Evolutionary conservation across 2,888 invertebrate species (phyloP).

Genomic region (Rhorus exstirpatorius): DNA sequence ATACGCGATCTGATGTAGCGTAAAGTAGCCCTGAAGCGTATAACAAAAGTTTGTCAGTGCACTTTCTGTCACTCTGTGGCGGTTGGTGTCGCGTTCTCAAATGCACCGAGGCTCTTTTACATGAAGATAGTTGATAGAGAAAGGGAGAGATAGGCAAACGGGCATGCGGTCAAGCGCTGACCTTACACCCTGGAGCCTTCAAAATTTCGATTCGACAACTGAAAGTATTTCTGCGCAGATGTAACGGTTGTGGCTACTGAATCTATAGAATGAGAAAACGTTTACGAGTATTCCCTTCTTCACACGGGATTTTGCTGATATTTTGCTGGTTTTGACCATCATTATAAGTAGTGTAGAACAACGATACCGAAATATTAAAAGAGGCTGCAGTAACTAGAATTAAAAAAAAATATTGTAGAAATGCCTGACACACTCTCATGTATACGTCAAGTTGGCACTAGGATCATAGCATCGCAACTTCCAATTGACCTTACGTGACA

Average conservation of each 20-base stretch:
- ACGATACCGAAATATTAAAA: too few relatives aligned
- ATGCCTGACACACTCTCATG: too few relatives aligned
- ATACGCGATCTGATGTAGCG: conserved; percentile 55
- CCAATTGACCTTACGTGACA: too few relatives aligned
- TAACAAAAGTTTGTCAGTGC: conserved; percentile 55
- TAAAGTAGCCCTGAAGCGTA: conserved; percentile 59
- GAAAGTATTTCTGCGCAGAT: conserved; percentile 20
- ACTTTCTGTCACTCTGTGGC: conserved; percentile 48
- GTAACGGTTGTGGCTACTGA: conserved; percentile 17
- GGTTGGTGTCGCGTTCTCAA: conserved; percentile 34
- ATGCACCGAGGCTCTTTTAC: conserved; percentile 27
- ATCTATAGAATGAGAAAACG: neutral
- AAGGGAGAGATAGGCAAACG: neutral
- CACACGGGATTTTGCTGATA: neutral
- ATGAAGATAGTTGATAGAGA: conserved; percentile 10
- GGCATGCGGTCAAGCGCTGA: conserved; percentile 7
- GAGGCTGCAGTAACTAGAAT: too few relatives aligned
- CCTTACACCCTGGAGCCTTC: conserved; percentile 45
- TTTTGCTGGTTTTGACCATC: too few relatives aligned
- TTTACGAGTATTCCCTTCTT: neutral
- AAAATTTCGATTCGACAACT: conserved; percentile 36
- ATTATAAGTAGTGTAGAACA: too few relatives aligned
- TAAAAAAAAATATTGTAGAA: too few relatives aligned
- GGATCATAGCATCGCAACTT: too few relatives aligned
- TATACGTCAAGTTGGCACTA: too few relatives aligned